Evolutionary conservation across 2,888 invertebrate species (phyloP).

Genomic region (Boloria selene): DNA sequence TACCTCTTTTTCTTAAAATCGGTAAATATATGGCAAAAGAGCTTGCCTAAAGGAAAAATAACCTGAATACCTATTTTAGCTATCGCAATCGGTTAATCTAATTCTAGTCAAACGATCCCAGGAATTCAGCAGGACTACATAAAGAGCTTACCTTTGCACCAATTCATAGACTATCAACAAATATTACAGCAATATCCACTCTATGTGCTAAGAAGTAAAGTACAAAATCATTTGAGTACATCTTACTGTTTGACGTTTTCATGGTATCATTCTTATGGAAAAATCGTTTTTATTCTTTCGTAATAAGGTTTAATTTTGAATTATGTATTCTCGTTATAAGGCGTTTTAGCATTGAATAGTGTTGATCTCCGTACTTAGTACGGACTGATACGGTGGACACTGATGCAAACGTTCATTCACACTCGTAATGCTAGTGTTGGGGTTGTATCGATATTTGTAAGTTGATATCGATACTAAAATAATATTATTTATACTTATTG

Average conservation of each 20-base stretch:
- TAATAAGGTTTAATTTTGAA: conserved; percentile 23
- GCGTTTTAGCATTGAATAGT: conserved; percentile 48
- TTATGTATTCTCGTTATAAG: conserved; percentile 39
- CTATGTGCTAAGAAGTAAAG: not conserved
- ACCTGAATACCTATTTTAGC: conserved; percentile 10
- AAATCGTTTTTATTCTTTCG: conserved; percentile 1
- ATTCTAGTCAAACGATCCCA: conserved; percentile 27
- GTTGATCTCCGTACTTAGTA: conserved; percentile 71
- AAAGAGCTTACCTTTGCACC: conserved; percentile 41
- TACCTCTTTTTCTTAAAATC: not conserved
- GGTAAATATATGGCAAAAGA: not conserved
- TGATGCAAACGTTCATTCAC: conserved; percentile 74
- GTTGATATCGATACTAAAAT: not conserved
- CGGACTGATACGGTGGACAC: conserved; percentile 73
- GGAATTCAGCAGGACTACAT: conserved; percentile 41
- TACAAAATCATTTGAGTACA: conserved; percentile 15
- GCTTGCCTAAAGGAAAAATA: not conserved
- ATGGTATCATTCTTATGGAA: not conserved
- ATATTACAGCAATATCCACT: conserved; percentile 7
- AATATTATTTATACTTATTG: not conserved
- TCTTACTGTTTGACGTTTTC: conserved; percentile 11
- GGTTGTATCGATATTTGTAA: conserved; percentile 6
- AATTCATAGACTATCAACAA: conserved; percentile 38
- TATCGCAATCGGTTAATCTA: conserved; percentile 11
- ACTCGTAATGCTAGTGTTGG: conserved; percentile 61